Percentiles rank a stretch among this genome's conserved stretches.
phyloP scores from a whole-genome alignment of 2,113 vertebrate species.

The Columba livia region DNA sequence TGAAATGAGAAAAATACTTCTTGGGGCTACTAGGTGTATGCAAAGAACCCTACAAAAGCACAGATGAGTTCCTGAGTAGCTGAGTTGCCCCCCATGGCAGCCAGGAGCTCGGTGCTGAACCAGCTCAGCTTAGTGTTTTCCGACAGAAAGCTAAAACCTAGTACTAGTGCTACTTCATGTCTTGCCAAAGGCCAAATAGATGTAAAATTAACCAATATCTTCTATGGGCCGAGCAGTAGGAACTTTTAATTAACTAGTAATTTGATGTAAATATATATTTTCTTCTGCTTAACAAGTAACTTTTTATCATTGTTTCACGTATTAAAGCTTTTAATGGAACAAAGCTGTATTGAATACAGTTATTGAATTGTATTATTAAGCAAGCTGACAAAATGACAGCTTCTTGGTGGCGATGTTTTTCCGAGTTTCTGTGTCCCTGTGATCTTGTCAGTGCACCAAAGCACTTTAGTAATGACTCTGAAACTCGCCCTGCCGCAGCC shows the following conservation, averaged over 20 bases:
- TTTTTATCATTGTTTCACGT: background rate
- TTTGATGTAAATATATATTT: background rate
- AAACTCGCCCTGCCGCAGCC: background rate
- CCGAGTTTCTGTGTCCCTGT: background rate
- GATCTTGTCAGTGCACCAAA: background rate
- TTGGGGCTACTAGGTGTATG: background rate
- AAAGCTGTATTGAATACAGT: background rate
- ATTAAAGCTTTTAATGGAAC: background rate
- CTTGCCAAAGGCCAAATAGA: background rate
- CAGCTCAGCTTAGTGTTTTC: background rate
- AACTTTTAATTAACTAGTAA: background rate
- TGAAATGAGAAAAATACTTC: background rate
- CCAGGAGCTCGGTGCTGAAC: fast-evolving
- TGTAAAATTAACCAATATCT: background rate
- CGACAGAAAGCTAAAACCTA: background rate
- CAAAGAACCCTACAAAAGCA: background rate
- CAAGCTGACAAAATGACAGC: background rate
- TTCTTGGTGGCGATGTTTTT: background rate
- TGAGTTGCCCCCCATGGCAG: background rate
- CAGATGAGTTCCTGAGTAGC: background rate
- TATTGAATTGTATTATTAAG: background rate
- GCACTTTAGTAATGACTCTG: background rate
- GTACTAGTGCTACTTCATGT: background rate
- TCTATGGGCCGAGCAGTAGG: background rate
- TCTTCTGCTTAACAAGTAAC: background rate